Base-by-base conservation (phyloP, 1,140 invertebrate genomes). In the Temnothorax longispinosus region DNA sequence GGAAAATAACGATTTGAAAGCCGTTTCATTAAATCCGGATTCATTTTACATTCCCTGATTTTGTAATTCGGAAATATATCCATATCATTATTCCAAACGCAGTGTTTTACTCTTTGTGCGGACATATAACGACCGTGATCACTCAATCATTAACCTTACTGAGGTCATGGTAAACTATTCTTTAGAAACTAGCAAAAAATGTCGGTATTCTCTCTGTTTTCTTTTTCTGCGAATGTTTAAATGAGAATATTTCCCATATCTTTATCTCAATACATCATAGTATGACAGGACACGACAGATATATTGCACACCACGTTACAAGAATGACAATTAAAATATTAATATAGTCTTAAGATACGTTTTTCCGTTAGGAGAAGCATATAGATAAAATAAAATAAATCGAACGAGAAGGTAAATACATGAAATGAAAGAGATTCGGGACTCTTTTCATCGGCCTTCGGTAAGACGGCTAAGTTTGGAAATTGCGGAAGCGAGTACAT, bases 1-100 rank as follows among this genome's bases (percentile, higher is more conserved):
- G 44, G 69, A 41, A 75, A 74, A 82, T 82, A 82, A 82, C 80
- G 67, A 47, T 50, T 60, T n/a, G 69, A 47, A 75, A 60, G 62
- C 18, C 54, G 6, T 84, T 75, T 84, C 32, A 75, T 75, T 74
- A 84, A 75, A 74, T n/a, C 54, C 27, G 47, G 38, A 74, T 60
- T 75, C 38, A 74, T 75, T 84, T 75, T 84, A 60, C 54, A 21
- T 74, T 60, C 4, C n/a, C 41, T 21, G 64, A 41, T 56, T 41
- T 38, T 15, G 35, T 32, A 32, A 74, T 82, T 74, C 54, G 72
- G 65, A 82, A 82, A 82, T 47, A 74, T 82, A 82, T 82, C 35
- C 69, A 38, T 74, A 35, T 60, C 44, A 74, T 60, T 75, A 60
- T 75, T 81, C 15, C 78, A 71, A 27, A 5, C 27, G 32, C 13